Evolutionary conservation across 2,888 invertebrate species (phyloP).

Genomic region (Hirtodrosophila histrioides): DNA sequence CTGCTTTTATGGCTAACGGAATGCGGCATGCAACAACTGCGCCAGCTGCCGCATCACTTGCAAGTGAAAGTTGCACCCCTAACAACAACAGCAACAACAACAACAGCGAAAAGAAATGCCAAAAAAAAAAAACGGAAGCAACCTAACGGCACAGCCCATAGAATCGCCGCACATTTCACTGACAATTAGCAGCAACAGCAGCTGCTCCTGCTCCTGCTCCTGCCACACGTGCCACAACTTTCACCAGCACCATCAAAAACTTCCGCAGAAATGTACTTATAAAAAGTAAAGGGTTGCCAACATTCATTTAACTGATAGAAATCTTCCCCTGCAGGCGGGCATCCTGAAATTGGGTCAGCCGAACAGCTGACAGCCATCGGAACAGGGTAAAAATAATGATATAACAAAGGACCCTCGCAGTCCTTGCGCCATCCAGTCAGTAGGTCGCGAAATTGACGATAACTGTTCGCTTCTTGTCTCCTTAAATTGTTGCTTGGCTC

Average conservation of each 20-base stretch:
- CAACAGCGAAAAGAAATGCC: background rate
- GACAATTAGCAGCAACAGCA: slow-evolving; percentile 25
- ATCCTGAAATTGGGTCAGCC: slow-evolving; percentile 41
- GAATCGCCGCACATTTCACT: slow-evolving; percentile 19
- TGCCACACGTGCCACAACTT: slow-evolving; percentile 54
- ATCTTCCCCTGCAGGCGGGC: slow-evolving; percentile 52
- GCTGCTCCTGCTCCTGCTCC: slow-evolving; percentile 10
- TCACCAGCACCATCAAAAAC: slow-evolving; percentile 27
- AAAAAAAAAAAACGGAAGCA: slow-evolving; percentile 23
- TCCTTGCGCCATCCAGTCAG: too few relatives aligned
- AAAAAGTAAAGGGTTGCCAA: slow-evolving; percentile 46
- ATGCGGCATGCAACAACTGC: slow-evolving; percentile 39
- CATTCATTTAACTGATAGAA: slow-evolving; percentile 65
- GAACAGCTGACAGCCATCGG: slow-evolving; percentile 33
- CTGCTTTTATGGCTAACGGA: slow-evolving; percentile 74
- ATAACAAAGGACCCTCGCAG: too few relatives aligned
- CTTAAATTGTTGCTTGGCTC: too few relatives aligned
- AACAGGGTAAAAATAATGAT: background rate
- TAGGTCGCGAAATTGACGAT: too few relatives aligned
- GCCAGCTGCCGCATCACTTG: slow-evolving; percentile 14
- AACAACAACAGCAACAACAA: background rate
- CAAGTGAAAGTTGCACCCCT: slow-evolving; percentile 50
- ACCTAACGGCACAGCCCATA: slow-evolving; percentile 47
- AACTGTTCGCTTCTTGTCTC: too few relatives aligned
- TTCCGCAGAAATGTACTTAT: too few relatives aligned